Base-by-base conservation (phyloP, 1,140 invertebrate species). In the Subanguina moxae region DNA sequence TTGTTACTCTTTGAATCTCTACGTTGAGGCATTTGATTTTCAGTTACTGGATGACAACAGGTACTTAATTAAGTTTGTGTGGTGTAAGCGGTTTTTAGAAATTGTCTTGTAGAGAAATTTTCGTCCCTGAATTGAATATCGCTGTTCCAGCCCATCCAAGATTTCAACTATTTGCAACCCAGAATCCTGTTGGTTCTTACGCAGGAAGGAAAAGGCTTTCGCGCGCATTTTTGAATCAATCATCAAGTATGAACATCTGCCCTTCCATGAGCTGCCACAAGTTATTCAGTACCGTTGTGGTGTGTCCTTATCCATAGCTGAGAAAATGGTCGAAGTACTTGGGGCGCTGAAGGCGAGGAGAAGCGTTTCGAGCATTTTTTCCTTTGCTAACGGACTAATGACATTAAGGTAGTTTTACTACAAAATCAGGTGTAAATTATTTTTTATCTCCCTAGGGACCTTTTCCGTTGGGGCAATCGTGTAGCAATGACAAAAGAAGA, bases 91-190 rank as follows among this genome's bases (percentile, higher is more conserved):
- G 3, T 38, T 38, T n/a, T n/a, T n/a, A n/a, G n/a, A n/a, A n/a
- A n/a, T n/a, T n/a, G n/a, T n/a, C 32, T 38, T 38, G 3, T 83
- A 85, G 94, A 48, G 94, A 99, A 83, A 83, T 99, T 0, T 98
- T 92, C 75, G 96, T 99, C 71, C 88, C 94, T 0, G 96, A 99
- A 86, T 57, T 67, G 38, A 79, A 82, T 56, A 88, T 90, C 73
- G 87, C 89, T 11, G 88, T 98, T 0, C 92, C 90, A 84, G 96
- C 96, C 5, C 90, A 98, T 86, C 87, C 88, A 0, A 89, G 90
- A 72, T 99, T 99, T 80, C 91, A 93, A 89, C 84, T 99, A 0
- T 99, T 99, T 84, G 96, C 95, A 0, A 99, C 96, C 0, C 94
- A 99, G 85, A 99, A 99, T 87, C 96, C 96, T 17, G 92, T 94